Evolutionary conservation across 1,140 invertebrate genomes (phyloP), one percentile per base, ranked within the genome.

Genomic region (Hyphantria cunea): DNA sequence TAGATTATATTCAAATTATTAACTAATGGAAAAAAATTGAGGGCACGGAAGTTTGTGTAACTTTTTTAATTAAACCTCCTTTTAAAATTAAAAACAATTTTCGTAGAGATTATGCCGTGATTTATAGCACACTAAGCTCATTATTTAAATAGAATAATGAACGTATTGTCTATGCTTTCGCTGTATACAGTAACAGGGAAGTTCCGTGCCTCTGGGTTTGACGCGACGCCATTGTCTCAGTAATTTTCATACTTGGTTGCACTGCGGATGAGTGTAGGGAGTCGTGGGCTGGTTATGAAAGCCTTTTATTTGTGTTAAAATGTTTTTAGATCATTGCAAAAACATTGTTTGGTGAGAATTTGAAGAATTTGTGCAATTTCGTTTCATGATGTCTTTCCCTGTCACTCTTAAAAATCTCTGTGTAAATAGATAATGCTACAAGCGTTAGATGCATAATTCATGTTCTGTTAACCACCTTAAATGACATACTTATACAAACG

Each of bases 81-180:
- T 14, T 45, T 45, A 3, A 45, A 45, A 45, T 10, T n/a, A 10
- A 12, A 45, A 45, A 45, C 42, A 15, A n/a, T 45, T 45, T 45
- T 45, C n/a, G 13, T 45, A 37, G 8, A 11, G 34, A 37, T 37
- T 37, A 37, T 50, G 11, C 42, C 44, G 39, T 60, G 33, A 60
- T 71, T 76, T 72, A 48, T 68, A 3, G 17, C 5, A 25, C 17
- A 25, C 17, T 25, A 33, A 62, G 61, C 68, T 75, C 70, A 73
- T 79, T 78, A 79, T 48, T 48, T 58, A 73, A 75, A 74, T 79
- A 74, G 58, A 68, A 79, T 79, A 79, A 82, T 74, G 72, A 74
- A 78, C 45, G 64, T 68, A 72, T 77, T 77, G 72, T 74, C 61
- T 66, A 60, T 62, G 45, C 69, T 66, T 55, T 62, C 53, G 44